Percentiles rank a stretch among this genome's conserved stretches.
phyloP scores from a whole-genome alignment of 2,797 vertebrate species.

The Xenentodon cancila region DNA sequence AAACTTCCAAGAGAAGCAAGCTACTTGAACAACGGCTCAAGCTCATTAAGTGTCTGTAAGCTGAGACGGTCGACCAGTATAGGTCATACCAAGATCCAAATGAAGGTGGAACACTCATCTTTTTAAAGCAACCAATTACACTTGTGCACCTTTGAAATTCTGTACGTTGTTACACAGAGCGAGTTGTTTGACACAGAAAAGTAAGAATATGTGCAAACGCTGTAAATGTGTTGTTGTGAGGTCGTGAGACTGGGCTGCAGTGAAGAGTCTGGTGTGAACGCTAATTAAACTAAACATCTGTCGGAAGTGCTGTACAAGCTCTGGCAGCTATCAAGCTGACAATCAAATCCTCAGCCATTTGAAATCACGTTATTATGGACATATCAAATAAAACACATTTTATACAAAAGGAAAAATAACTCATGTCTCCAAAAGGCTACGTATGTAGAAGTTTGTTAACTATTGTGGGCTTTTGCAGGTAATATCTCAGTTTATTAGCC shows the following conservation, averaged over 20 bases:
- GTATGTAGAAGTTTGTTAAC: constrained; percentile 50
- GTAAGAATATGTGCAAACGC: constrained; percentile 24
- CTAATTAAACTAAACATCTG: constrained; percentile 82
- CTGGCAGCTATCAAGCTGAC: constrained; percentile 47
- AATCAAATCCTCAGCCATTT: constrained; percentile 55
- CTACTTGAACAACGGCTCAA: no score
- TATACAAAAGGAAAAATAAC: constrained; percentile 1
- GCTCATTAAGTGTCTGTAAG: no score
- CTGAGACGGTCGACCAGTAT: no score
- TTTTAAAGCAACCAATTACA: constrained; percentile 9
- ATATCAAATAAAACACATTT: constrained; percentile 35
- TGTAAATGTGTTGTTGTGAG: constrained; percentile 42
- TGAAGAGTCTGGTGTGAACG: constrained; percentile 66
- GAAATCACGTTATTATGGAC: constrained; percentile 54
- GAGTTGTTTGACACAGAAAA: constrained; percentile 23
- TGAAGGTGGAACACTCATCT: not conserved
- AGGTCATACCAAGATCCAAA: not conserved
- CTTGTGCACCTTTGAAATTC: constrained; percentile 7
- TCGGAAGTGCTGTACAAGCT: constrained; percentile 38
- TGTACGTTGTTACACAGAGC: constrained; percentile 11
- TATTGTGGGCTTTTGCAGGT: constrained; percentile 60
- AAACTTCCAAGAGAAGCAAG: no score
- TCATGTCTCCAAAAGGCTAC: constrained; percentile 15
- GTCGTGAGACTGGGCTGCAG: constrained; percentile 45
- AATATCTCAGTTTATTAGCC: constrained; percentile 74